A percentile compares a stretch with the other conserved stretches of the same genome.
phyloP scores from a whole-genome alignment of 2,113 vertebrate species.

The Rynchops niger region DNA sequence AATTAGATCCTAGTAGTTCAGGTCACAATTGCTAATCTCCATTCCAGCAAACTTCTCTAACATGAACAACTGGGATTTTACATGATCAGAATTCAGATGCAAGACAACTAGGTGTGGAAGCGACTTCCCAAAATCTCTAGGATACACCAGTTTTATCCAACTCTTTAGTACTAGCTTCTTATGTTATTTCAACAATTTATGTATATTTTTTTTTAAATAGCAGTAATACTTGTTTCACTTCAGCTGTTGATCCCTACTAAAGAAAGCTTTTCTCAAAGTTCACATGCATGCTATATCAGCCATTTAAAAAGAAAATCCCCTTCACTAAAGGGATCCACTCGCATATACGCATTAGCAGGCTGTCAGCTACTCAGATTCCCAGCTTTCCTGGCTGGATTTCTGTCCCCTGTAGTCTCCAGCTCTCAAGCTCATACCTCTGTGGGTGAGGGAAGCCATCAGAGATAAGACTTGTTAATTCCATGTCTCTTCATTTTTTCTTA shows the following conservation, averaged over 20 bases:
- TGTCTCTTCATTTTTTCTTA: background rate
- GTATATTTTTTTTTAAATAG: background rate
- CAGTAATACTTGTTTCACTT: background rate
- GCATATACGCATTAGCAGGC: background rate
- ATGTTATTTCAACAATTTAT: background rate
- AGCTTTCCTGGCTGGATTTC: background rate
- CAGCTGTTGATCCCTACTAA: background rate
- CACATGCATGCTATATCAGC: background rate
- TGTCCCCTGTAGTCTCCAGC: background rate
- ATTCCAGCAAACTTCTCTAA: background rate
- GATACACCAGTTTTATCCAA: background rate
- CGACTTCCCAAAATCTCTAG: background rate
- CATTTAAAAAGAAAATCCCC: background rate
- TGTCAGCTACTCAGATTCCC: background rate
- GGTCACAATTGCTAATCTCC: background rate
- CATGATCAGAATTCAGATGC: background rate
- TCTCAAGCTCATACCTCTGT: background rate
- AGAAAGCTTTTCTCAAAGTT: background rate
- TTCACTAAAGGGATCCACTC: background rate
- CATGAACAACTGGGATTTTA: background rate
- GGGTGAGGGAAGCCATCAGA: background rate
- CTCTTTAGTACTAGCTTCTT: background rate
- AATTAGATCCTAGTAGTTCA: background rate
- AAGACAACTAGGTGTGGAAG: background rate
- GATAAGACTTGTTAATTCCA: background rate